Base-by-base conservation (phyloP, 2,888 invertebrate genomes). In the Phyllotreta cruciferae region DNA sequence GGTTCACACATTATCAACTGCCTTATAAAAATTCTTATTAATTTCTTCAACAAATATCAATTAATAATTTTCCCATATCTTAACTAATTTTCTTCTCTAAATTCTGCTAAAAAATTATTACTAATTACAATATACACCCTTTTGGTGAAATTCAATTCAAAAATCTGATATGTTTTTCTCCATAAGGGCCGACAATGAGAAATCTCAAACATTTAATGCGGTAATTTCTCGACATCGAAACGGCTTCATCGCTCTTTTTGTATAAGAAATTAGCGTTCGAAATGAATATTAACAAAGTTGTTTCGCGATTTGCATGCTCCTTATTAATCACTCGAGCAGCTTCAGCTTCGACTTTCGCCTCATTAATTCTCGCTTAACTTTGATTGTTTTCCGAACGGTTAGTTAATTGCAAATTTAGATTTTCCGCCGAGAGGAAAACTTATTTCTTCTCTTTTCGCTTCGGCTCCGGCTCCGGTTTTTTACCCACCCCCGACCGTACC, bases 321-420 rank as follows among this genome's bases (percentile, higher is more conserved):
- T 75, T 75, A 75, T 73, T 76, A 75, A 77, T 72, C 72, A 71
- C 72, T 24, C 24, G 24, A 24, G 24, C 71, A 66, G 24, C 52
- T 52, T 52, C 52, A 64, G 69, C 72, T 71, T 69, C 70, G 77
- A 77, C 75, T 77, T 77, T 77, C 71, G 77, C 76, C 76, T 77
- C 78, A 77, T 78, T 79, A 77, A 77, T 73, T 78, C 71, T 71
- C 70, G 70, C 71, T 73, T 71, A 77, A 78, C 77, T 78, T 79
- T 80, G 78, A 79, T 79, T 80, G 79, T 79, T 80, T 80, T 79
- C 78, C 79, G 75, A 79, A 78, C 74, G 76, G 79, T 78, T 78
- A 79, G 78, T 78, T 79, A 80, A 80, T 80, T 80, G 79, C 77
- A 80, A 78, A 76, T 74, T 75, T 72, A 75, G 74, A 74, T 74